Evolutionary conservation across 2,888 invertebrate genomes (phyloP).

Genomic region (Sycophila texana): DNA sequence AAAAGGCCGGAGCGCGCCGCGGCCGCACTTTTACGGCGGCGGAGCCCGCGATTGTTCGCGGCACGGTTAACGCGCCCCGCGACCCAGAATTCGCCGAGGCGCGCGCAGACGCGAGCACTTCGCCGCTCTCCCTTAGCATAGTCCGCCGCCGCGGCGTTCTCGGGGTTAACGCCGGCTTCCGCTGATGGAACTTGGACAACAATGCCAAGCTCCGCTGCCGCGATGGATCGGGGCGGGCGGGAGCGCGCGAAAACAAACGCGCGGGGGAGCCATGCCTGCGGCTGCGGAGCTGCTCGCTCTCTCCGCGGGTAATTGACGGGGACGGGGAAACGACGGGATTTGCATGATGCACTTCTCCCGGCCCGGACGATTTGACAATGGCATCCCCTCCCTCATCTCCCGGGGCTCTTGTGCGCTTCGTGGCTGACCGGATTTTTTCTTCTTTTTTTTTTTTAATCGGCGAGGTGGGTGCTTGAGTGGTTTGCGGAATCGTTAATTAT

Average conservation of each 20-base stretch:
- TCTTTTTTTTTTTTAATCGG: no score
- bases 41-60: neutral
- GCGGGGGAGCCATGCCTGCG: neutral
- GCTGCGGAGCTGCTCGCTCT: neutral
- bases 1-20: neutral
- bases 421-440: no score
- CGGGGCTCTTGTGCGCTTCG: no score
- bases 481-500: no score
- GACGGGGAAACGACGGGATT: neutral
- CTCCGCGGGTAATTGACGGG: conserved; percentile 22
- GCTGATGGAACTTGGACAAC: conserved; percentile 43
- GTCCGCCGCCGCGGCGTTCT: neutral
- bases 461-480: no score
- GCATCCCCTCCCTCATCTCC: no score
- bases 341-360: neutral
- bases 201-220: conserved; percentile 10
- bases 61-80: no score
- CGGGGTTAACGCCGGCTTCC: conserved; percentile 35
- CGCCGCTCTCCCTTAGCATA: neutral
- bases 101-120: neutral
- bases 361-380: no score
- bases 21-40: neutral
- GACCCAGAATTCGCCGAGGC: no score
- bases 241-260: conserved; percentile 2
- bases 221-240: conserved; percentile 1